Evolutionary conservation across 2,797 vertebrate species (phyloP), one percentile per base, ranked within the genome.

Genomic region (Buceros bicornis): DNA sequence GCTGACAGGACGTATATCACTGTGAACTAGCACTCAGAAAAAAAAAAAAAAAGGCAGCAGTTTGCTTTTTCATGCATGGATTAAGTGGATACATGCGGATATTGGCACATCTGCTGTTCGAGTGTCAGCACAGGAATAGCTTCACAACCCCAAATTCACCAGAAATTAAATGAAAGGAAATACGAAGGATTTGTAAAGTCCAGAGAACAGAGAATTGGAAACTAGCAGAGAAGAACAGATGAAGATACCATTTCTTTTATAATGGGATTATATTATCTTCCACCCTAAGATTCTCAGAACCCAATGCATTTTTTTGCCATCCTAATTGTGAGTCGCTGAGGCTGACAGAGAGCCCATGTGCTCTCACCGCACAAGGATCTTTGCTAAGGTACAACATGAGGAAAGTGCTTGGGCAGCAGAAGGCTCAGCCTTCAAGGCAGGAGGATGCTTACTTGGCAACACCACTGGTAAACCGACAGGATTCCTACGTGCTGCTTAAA

Each of bases 401-500:
- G 40, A 29, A 13, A 53, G 20, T 35, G 10, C 71, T 13, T 4
- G 50, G n/a, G 45, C 47, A 58, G 25, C 15, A 33, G 58, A 48
- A 11, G 35, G 47, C 24, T 51, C 56, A 7, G 26, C 11, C 50
- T 21, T 3, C 2, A 15, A 4, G 61, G 42, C 66, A 80, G 25
- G 47, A 9, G 53, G 43, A 42, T 4, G 21, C 29, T 66, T 2
- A 10, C 43, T 4, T 8, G 14, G 22, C 16, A 50, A 18, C 51
- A 5, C 26, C 2, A 3, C 33, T 2, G 3, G 1, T 11, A 31
- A 43, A 31, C 16, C 2, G 22, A 20, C 28, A 31, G 12, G 67
- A 21, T 18, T 21, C 3, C 1, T 3, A 1, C 2, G 15, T 33
- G 45, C 13, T 0, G 1, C 56, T 56, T 14, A 45, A 50, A 37